phyloP scores from a whole-genome alignment of 2,797 vertebrate genomes.

The Sarcophilus harrisii region DNA sequence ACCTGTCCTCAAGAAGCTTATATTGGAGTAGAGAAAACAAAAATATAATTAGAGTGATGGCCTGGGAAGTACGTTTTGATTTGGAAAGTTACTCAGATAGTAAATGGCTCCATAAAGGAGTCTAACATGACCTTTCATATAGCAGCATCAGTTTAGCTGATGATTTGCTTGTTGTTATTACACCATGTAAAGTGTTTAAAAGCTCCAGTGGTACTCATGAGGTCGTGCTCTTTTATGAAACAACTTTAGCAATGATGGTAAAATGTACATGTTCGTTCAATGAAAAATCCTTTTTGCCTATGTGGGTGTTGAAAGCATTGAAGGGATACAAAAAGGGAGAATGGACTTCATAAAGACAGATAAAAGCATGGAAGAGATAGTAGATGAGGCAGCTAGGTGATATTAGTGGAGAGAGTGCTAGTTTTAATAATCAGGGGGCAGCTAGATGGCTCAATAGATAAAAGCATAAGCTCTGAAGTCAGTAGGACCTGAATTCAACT shows the following conservation, averaged over 20 bases:
- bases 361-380: background rate
- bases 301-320: background rate
- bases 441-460: no score
- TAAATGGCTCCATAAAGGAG: background rate
- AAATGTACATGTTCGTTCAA: background rate
- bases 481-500: no score
- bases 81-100: background rate
- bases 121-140: background rate
- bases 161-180: background rate
- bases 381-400: background rate
- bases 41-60: background rate
- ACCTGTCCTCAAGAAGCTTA: background rate
- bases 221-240: slow-evolving; percentile 36
- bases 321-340: background rate
- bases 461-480: no score
- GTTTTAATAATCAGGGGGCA: background rate
- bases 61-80: background rate
- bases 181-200: background rate
- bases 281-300: background rate
- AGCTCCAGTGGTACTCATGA: slow-evolving; percentile 1
- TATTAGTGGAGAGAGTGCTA: background rate
- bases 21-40: background rate
- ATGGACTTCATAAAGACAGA: background rate
- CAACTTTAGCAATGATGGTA: slow-evolving; percentile 19
- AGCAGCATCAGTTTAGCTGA: background rate